Conservation (phyloP, 2,113 vertebrate species). For the Platysteira castanea region DNA sequence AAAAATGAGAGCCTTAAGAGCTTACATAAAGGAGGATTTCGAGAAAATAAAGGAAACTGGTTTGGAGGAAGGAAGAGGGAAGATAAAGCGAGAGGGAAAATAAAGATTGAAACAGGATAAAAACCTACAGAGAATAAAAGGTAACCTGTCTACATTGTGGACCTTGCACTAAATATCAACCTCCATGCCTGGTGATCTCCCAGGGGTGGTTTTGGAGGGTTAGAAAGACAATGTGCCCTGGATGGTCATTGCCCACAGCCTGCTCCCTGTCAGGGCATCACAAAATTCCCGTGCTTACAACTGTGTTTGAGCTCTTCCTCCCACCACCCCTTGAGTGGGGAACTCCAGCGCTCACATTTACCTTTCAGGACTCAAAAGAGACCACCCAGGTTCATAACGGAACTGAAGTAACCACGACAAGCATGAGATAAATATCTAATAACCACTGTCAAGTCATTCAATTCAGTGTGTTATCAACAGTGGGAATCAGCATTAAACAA, state of each 20-base stretch:
- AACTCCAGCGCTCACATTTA: background rate
- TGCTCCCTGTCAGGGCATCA: background rate
- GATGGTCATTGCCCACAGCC: background rate
- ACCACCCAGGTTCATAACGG: background rate
- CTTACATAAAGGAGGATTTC: background rate
- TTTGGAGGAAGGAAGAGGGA: background rate
- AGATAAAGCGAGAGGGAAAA: background rate
- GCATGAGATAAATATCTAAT: background rate
- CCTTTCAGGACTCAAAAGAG: background rate
- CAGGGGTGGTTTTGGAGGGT: background rate
- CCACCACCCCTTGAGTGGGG: background rate
- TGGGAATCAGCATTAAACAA: constrained; percentile 4
- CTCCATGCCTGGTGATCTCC: background rate
- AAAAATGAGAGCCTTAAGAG: background rate
- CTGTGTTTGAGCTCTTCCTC: background rate
- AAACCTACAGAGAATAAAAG: background rate
- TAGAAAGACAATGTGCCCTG: background rate
- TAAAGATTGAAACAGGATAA: background rate
- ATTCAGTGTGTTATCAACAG: background rate
- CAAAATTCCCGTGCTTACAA: background rate
- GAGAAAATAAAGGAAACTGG: background rate
- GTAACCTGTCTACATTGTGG: background rate
- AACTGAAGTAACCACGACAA: background rate
- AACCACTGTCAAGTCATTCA: background rate
- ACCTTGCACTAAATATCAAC: background rate